Evolutionary conservation across 2,113 vertebrate species (phyloP).

Genomic region (Hyperoodon ampullatus): DNA sequence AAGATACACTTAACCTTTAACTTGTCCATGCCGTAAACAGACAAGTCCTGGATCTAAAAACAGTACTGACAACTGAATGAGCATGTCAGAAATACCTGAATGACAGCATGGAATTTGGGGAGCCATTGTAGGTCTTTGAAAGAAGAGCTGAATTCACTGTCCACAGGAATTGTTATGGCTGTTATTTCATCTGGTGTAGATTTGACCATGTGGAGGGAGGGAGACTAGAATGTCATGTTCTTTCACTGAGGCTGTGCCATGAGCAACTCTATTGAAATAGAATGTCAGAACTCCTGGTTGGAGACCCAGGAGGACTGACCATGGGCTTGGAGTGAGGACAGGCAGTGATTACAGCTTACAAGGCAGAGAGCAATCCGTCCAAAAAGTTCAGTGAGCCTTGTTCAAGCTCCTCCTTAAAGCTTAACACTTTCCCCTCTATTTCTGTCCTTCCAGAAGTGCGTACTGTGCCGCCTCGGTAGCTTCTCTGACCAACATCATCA

Average conservation of each 20-base stretch:
- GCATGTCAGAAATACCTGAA: background rate
- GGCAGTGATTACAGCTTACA: background rate
- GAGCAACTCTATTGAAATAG: slow-evolving; percentile 65
- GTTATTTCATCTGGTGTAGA: slow-evolving; percentile 7
- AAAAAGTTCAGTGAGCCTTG: background rate
- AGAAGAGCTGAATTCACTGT: slow-evolving; percentile 5
- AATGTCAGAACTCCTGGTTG: slow-evolving; percentile 54
- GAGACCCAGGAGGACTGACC: slow-evolving; percentile 6
- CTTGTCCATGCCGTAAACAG: background rate
- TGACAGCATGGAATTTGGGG: background rate
- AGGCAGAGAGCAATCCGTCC: background rate
- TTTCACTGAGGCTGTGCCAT: slow-evolving; percentile 43
- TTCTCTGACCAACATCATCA: slow-evolving; percentile 94
- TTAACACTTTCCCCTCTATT: background rate
- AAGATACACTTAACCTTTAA: background rate
- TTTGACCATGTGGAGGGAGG: slow-evolving; percentile 22
- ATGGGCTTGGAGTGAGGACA: slow-evolving; percentile 8
- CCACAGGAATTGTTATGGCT: background rate
- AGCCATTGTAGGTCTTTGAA: background rate
- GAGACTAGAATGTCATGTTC: slow-evolving; percentile 74
- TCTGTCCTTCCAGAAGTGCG: slow-evolving; percentile 88
- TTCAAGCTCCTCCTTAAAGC: background rate
- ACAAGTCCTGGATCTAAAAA: background rate
- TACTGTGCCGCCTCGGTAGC: slow-evolving; percentile 96
- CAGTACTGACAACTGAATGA: background rate